Conservation (phyloP, 2,888 invertebrate species). For the Halictus ligatus region DNA sequence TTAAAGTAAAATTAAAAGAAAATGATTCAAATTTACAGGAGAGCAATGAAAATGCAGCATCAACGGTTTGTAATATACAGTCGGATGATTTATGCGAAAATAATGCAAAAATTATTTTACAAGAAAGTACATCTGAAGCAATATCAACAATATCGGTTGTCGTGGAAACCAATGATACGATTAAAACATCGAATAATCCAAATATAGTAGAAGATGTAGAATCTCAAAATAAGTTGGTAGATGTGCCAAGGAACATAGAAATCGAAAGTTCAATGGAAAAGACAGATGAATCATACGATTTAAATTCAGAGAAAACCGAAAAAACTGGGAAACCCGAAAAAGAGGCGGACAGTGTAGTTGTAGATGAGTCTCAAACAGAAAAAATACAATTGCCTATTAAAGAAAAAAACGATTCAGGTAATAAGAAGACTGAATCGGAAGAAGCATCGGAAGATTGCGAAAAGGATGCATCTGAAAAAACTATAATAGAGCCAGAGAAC, state of each 20-base stretch:
- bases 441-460: slow-evolving; percentile 41
- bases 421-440: slow-evolving; percentile 46
- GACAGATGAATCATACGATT: background rate
- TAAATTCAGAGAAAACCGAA: background rate
- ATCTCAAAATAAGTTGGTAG: slow-evolving; percentile 8
- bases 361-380: slow-evolving; percentile 14
- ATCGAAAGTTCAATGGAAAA: background rate
- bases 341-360: slow-evolving; percentile 5
- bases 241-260: background rate
- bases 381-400: slow-evolving; percentile 22
- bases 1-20: slow-evolving; percentile 28
- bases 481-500: slow-evolving; percentile 75
- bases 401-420: slow-evolving; percentile 22
- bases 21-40: slow-evolving; percentile 22
- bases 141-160: slow-evolving; percentile 1
- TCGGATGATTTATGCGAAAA: slow-evolving; percentile 22
- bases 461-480: slow-evolving; percentile 55
- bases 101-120: slow-evolving; percentile 29
- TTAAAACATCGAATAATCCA: background rate
- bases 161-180: slow-evolving; percentile 7
- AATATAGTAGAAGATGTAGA: slow-evolving; percentile 23
- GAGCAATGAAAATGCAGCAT: slow-evolving; percentile 12
- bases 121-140: slow-evolving; percentile 20
- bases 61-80: background rate
- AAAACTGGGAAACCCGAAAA: background rate